Evolutionary conservation across 2,797 vertebrate genomes (phyloP), one percentile per base, ranked within the genome.

Genomic region (Tiaroga cobitis): DNA sequence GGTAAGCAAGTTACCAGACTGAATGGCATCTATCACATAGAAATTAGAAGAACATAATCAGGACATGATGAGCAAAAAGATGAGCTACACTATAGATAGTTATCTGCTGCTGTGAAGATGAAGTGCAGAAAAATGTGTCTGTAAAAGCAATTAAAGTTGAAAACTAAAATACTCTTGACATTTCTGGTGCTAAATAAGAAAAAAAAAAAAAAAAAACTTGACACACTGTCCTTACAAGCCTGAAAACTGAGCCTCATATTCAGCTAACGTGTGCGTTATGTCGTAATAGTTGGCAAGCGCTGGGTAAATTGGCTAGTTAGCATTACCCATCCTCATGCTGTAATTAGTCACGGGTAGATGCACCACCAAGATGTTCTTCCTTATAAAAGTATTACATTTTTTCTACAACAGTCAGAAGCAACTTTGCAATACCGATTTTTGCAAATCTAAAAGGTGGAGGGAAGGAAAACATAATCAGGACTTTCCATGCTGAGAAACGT

Each of bases 261-360:
- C 63, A 2, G 43, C 61, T 63, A 56, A 81, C 54, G 46, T 43
- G 34, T 79, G 78, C 19, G 56, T 56, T 54, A n/a, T 75, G 78
- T 81, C 34, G 54, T 73, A 46, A 84, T 49, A 46, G 32, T 46
- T 87, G 85, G 79, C 63, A 75, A 41, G 67, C 18, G 6, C 74
- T 29, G 43, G 63, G 34, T 72, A 89, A 87, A 87, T 73, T 87
- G 79, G 76, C 84, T 76, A 81, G 77, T 84, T 83, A 75, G 85
- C 61, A 85, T 82, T 82, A 86, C 46, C 81, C 80, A 69, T 81
- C 49, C 72, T 61, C 56, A 49, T 80, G 69, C 69, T 63, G 61
- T 76, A 85, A 90, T 90, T 88, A 90, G 87, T 83, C 83, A 88
- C 24, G 77, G 87, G 73, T 85, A 63, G 59, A 85, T 81, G 77